These are phyloP conservation scores for Platygyra sinensis DNA, from an alignment of 64 coral and sea anemone genomes.

Conservation along the genomic window DNA sequence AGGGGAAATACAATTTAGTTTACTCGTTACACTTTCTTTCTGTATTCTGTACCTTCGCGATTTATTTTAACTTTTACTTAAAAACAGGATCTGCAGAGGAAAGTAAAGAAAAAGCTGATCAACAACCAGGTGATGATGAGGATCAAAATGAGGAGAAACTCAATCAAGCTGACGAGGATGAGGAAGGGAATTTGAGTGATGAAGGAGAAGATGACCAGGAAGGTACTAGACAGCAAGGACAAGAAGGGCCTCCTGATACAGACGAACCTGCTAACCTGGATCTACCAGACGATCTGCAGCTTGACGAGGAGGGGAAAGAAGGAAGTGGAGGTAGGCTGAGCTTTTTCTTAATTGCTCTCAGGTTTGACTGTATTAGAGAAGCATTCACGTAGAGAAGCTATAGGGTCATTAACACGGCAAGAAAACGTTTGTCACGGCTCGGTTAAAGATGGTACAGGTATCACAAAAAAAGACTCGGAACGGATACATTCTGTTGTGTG, in stretches of 20 bases:
- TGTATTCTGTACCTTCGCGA: neutral
- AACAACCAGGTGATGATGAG: slow-evolving; percentile 39
- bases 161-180: slow-evolving; percentile 51
- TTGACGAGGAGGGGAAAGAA: slow-evolving; percentile 52
- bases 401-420: too few species aligned
- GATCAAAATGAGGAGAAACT: slow-evolving; percentile 57
- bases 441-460: too few species aligned
- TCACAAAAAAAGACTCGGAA: too few species aligned
- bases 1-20: too few species aligned
- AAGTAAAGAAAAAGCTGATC: slow-evolving; percentile 67
- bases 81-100: slow-evolving; percentile 68
- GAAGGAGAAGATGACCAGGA: slow-evolving; percentile 34
- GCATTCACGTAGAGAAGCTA: too few species aligned
- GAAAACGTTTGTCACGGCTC: too few species aligned
- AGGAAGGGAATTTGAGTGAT: slow-evolving; percentile 72
- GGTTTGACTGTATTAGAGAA: too few species aligned
- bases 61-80: neutral
- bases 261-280: slow-evolving; percentile 62
- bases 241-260: slow-evolving; percentile 8
- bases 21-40: too few species aligned
- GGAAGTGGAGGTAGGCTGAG: neutral
- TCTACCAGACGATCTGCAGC: slow-evolving; percentile 69
- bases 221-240: slow-evolving; percentile 12
- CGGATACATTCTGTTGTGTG: too few species aligned
- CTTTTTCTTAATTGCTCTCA: too few species aligned